Conservation (phyloP, 1,140 invertebrate species). For the Polypedilum pembai region DNA sequence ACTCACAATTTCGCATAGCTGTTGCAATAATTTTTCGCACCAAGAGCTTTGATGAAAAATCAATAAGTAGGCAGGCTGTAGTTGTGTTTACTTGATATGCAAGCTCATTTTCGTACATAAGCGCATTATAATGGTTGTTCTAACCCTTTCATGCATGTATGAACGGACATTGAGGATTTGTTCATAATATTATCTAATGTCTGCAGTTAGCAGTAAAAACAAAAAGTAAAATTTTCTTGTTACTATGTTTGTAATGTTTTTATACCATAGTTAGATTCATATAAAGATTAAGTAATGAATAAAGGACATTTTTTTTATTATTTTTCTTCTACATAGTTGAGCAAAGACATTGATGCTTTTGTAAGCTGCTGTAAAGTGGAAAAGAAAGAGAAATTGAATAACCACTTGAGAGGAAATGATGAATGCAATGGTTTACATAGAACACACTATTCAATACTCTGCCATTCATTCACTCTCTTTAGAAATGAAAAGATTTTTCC, state of each 20-base stretch:
- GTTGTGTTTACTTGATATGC: not conserved
- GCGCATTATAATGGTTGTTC: not conserved
- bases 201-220: too few species aligned
- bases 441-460: not conserved
- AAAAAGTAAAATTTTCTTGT: too few species aligned
- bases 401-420: conserved; percentile 1
- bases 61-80: not conserved
- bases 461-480: not conserved
- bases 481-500: too few species aligned
- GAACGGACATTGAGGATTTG: not conserved
- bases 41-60: not conserved
- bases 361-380: not conserved
- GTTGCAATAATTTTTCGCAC: too few species aligned
- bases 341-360: not conserved
- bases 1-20: too few species aligned
- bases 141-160: not conserved
- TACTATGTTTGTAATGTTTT: too few species aligned
- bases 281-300: not conserved
- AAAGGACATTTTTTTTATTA: not conserved
- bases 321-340: not conserved
- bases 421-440: not conserved
- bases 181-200: too few species aligned
- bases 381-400: conserved; percentile 24
- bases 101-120: not conserved
- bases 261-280: not conserved